Evolutionary conservation across 2,113 vertebrate genomes (phyloP).

Genomic region (Odobenus rosmarus): DNA sequence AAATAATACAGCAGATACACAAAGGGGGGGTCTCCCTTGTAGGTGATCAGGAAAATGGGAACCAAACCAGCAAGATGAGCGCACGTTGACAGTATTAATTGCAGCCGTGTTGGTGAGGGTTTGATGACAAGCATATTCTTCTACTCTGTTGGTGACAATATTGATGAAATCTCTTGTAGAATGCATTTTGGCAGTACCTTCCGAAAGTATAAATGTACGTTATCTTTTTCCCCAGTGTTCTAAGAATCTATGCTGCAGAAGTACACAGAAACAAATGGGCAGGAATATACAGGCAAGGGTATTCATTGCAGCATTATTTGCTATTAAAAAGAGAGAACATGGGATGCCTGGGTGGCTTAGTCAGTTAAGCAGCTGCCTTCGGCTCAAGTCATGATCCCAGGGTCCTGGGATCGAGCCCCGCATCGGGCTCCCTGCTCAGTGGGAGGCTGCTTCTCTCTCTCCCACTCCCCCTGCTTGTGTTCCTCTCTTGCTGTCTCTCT

Average conservation of each 20-base stretch:
- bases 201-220: neutral
- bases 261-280: neutral
- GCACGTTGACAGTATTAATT: neutral
- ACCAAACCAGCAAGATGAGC: neutral
- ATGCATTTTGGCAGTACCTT: neutral
- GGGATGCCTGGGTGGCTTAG: no score
- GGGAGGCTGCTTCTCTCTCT: no score
- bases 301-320: neutral
- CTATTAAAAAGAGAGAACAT: neutral
- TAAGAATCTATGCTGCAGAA: neutral
- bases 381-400: no score
- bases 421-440: no score
- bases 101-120: neutral
- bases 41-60: neutral
- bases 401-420: no score
- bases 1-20: neutral
- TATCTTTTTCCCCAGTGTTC: neutral
- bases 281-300: neutral
- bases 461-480: no score
- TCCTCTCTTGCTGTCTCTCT: no score
- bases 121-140: neutral
- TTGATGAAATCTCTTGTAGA: neutral
- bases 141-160: neutral
- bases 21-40: neutral
- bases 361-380: no score